A percentile compares a stretch with the other conserved stretches of the same genome.
Conservation (phyloP, 2,113 vertebrate genomes). For the Arenaria interpres region DNA sequence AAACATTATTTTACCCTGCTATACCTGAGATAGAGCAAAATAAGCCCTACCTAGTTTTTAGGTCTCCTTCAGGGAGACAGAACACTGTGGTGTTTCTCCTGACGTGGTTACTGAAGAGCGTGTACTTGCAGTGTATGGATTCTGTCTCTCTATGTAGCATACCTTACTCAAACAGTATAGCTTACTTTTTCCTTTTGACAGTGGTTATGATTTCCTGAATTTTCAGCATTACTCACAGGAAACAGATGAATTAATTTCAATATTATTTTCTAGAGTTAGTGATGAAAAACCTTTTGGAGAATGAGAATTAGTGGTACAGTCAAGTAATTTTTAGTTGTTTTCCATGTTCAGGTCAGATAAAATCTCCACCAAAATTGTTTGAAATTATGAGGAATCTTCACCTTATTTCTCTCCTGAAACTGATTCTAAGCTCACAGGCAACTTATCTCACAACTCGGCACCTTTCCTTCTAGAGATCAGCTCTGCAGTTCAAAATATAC, state of each 20-base stretch:
- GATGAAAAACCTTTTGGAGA: neutral
- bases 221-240: neutral
- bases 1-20: neutral
- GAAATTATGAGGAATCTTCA: neutral
- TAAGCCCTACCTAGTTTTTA: neutral
- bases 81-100: neutral
- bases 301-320: neutral
- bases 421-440: neutral
- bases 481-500: neutral
- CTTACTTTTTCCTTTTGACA: neutral
- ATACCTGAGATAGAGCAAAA: neutral
- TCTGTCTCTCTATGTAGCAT: neutral
- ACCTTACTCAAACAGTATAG: neutral
- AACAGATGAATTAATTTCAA: neutral
- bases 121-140: neutral
- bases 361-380: neutral
- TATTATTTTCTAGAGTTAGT: neutral
- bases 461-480: neutral
- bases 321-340: neutral
- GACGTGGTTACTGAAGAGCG: neutral
- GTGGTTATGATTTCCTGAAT: neutral
- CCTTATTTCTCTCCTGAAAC: neutral
- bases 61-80: neutral
- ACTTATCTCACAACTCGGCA: neutral
- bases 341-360: neutral